Evolutionary conservation across 2,113 vertebrate genomes (phyloP), one percentile per base, ranked within the genome.

Genomic region (Pseudorectes ferrugineus): DNA sequence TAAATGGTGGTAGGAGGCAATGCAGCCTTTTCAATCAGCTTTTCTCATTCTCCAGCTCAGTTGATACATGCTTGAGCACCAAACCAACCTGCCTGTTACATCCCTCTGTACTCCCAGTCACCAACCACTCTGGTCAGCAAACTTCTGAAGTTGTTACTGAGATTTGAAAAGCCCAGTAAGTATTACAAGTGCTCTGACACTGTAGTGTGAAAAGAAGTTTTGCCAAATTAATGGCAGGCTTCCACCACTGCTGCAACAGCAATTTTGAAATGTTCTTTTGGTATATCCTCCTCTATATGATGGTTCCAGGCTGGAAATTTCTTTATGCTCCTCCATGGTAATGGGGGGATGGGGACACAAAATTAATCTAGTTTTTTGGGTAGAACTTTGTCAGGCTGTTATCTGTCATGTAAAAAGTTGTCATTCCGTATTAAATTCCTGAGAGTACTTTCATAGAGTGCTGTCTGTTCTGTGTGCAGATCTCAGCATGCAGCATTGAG

Each of bases 291-390:
- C 14, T 54, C 0, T 49, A 9, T 10, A 12, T 24, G 48, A 29
- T 35, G 11, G 54, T 80, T 65, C 35, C 6, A 29, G 45, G 8
- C 28, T 57, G 28, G 42, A 35, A 84, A 35, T 33, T 70, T 49
- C 20, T 24, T 79, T 16, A 4, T 49, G 36, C 52, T 75, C 14
- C 48, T 92, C 0, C 0, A 1, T 49, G n/a, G 20, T 36, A 21
- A 8, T 58, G 2, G 0, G 13, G 4, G 5, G 31, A 48, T 12
- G 16, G 24, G 4, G 10, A 4, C 49, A 51, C 29, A 49, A 28
- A 55, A 38, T 26, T 9, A 11, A 4, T 43, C 26, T 43, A 2
- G 0, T 54, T 36, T 63, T 89, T 49, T 21, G 23, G 15, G 31
- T 38, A 33, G 43, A 67, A 55, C 36, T 43, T 31, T 15, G 55